Base-by-base conservation (phyloP, 2,113 vertebrate species). In the Dendropsophus ebraccatus region DNA sequence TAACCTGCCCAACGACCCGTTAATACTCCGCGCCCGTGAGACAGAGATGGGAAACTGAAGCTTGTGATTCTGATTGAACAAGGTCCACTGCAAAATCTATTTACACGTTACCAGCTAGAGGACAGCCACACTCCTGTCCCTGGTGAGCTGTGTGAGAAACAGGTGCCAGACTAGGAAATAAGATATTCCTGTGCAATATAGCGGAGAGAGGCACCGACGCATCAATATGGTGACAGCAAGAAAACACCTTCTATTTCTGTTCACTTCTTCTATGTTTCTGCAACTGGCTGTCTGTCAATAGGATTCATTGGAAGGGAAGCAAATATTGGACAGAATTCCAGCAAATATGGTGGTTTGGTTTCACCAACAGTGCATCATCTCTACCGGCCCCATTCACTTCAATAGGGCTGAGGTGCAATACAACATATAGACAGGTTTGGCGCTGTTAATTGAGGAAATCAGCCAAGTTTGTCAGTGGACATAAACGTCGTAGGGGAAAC, bases 1-100 rank as follows among this genome's bases (percentile, higher is more conserved):
- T 93, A 94, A 90, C 93, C 92, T 89, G 93, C 89, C 90, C 89
- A 0, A 82, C 90, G 93, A 94, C 92, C 93, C 91, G 92, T 89
- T 93, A 76, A 90, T 89, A 72, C 50, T 90, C 89, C 89, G 41
- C n/a, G 16, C 90, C 88, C 84, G 45, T 0, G 86, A 91, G 90
- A 88, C 78, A 75, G 91, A 89, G 89, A 89, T 83, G 90, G 90
- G 90, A 89, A 89, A 88, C 90, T 72, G 89, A 90, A 90, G 85
- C 89, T 88, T 37, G 12, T 1, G 67, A 76, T 81, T 90, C 87
- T 87, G 88, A 90, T 45, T 89, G 91, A 91, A 85, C 76, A 49
- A 74, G 82, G 69, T 60, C 72, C 56, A 89, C 87, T 19, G 87
- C 84, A 88, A 88, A 87, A 90, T 91, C 91, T 87, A 90, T 92